phyloP scores from a whole-genome alignment of 2,888 invertebrate genomes.

The Drosophila meridiana region DNA sequence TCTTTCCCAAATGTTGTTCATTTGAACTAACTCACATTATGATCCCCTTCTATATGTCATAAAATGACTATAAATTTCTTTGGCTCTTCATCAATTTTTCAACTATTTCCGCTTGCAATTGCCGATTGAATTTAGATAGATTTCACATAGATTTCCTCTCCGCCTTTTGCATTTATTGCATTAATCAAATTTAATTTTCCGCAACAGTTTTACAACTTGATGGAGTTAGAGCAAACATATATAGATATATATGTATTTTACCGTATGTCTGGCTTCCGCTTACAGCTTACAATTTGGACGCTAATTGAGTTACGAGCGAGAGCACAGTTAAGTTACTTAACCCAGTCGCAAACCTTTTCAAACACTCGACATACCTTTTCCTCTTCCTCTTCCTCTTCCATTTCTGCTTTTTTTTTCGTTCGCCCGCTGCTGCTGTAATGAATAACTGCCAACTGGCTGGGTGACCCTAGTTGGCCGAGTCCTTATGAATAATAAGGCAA shows the following conservation, averaged over 20 bases:
- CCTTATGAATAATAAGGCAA: conserved; percentile 82
- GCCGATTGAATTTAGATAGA: not conserved
- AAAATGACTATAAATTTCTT: not conserved
- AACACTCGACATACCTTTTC: conserved; percentile 34
- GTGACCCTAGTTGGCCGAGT: conserved; percentile 22
- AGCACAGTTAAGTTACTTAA: conserved; percentile 11
- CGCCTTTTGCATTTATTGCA: conserved; percentile 4
- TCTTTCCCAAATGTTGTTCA: not conserved
- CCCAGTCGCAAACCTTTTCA: conserved; percentile 34
- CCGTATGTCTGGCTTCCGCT: not conserved
- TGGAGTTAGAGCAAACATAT: not conserved
- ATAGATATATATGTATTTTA: not conserved
- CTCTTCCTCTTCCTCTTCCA: not conserved
- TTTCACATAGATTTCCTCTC: not conserved
- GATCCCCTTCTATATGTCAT: fast-evolving
- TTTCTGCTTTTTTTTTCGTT: not conserved
- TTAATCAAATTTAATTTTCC: conserved; percentile 19
- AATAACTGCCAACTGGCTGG: conserved; percentile 48
- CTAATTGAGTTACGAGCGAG: conserved; percentile 33
- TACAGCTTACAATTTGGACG: not conserved
- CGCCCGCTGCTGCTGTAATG: conserved; percentile 37
- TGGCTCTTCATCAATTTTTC: not conserved
- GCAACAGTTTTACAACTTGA: conserved; percentile 5
- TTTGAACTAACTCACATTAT: not conserved
- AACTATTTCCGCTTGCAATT: not conserved